Conservation (phyloP, 1,140 invertebrate species). For the Heterodera carotae region DNA sequence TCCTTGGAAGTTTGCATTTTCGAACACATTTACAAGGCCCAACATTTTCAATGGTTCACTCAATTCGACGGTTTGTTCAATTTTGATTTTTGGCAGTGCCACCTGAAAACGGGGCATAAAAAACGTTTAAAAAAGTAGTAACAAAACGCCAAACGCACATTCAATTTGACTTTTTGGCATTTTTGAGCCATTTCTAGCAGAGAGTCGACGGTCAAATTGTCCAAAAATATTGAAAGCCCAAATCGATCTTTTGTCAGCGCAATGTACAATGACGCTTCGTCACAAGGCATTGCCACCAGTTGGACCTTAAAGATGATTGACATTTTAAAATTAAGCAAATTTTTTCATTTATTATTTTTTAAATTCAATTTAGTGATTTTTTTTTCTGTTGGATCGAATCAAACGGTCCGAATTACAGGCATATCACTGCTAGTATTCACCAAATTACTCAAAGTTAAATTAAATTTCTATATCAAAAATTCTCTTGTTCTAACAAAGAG, state of each 20-base stretch:
- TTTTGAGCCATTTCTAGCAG: neutral
- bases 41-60: neutral
- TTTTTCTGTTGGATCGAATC: no score
- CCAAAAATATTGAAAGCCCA: neutral
- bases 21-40: neutral
- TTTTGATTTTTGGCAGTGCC: neutral
- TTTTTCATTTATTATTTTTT: no score
- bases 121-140: neutral
- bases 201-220: neutral
- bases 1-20: neutral
- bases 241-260: neutral
- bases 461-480: no score
- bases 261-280: neutral
- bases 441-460: no score
- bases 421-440: no score
- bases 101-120: neutral
- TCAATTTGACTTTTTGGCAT: neutral
- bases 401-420: no score
- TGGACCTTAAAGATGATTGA: neutral
- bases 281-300: neutral
- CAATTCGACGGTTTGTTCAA: neutral
- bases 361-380: no score
- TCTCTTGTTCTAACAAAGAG: no score
- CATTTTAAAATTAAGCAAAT: no score
- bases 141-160: neutral